A percentile compares a stretch with the other conserved stretches of the same genome.
Evolutionary conservation across 2,113 vertebrate species (phyloP).

Genomic region (Phasianus colchicus): DNA sequence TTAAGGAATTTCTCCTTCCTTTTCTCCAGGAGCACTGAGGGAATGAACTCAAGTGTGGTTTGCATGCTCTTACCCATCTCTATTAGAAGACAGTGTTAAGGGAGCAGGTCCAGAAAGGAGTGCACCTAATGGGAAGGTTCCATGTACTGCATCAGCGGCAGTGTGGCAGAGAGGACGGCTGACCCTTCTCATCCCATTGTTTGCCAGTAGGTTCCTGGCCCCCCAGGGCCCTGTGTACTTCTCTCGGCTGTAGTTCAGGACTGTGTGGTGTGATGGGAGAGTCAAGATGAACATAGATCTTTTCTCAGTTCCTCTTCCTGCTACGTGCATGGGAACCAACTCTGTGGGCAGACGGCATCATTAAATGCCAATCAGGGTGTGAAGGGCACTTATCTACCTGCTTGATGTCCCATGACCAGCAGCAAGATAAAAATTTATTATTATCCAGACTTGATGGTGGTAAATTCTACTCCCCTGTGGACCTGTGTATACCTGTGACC

Average conservation of each 20-base stretch:
- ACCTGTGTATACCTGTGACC: background rate
- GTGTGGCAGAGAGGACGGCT: background rate
- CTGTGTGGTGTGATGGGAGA: background rate
- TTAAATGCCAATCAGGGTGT: background rate
- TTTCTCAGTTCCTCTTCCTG: background rate
- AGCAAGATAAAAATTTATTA: fast-evolving
- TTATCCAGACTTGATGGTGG: background rate
- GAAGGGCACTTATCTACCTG: background rate
- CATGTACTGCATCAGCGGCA: background rate
- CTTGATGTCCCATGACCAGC: background rate
- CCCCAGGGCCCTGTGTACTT: background rate
- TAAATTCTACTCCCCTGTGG: background rate
- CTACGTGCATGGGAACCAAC: background rate
- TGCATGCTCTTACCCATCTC: too few species aligned
- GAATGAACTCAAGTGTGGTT: background rate
- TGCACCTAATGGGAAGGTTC: background rate
- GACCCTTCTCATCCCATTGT: background rate
- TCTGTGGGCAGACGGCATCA: background rate
- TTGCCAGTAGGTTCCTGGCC: background rate
- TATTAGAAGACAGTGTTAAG: background rate
- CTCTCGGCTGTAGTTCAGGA: background rate
- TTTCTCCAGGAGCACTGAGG: background rate
- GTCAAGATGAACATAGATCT: background rate
- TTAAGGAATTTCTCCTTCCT: background rate
- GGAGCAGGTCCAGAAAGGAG: background rate